Conservation (phyloP, 1,140 invertebrate genomes). For the Psilanteris sp. region DNA sequence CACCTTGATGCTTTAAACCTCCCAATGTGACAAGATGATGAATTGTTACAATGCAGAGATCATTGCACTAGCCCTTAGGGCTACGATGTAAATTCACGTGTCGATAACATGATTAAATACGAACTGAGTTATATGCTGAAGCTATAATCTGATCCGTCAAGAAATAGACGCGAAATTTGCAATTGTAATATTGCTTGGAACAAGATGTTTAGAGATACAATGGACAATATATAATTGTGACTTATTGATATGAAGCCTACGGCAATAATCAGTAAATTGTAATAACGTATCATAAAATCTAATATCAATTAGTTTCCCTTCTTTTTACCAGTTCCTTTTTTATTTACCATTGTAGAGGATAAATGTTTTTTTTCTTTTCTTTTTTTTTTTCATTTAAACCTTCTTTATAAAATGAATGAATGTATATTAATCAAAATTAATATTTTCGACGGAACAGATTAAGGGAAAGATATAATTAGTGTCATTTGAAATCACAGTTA, state of each 20-base stretch:
- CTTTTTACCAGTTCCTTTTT: too few species aligned
- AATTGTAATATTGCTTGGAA: constrained; percentile 31
- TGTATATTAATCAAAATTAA: too few species aligned
- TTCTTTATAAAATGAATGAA: too few species aligned
- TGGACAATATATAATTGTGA: constrained; percentile 22
- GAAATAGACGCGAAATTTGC: constrained; percentile 28
- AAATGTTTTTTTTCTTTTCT: too few species aligned
- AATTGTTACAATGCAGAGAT: constrained; percentile 60
- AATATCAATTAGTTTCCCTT: neutral
- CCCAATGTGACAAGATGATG: constrained; percentile 66
- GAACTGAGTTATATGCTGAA: constrained; percentile 3
- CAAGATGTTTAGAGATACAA: constrained; percentile 34
- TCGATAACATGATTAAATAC: constrained; percentile 58
- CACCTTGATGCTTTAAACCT: constrained; percentile 66
- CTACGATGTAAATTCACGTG: constrained; percentile 37
- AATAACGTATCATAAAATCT: neutral
- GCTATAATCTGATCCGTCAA: constrained; percentile 39
- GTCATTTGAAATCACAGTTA: too few species aligned
- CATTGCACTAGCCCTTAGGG: constrained; percentile 57
- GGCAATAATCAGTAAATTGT: constrained; percentile 9
- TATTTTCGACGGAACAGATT: too few species aligned
- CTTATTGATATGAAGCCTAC: constrained; percentile 8
- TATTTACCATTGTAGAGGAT: too few species aligned
- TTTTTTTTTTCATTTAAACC: too few species aligned
- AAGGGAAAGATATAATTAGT: too few species aligned